phyloP scores from a whole-genome alignment of 2,888 invertebrate species.

The Hecatera dysodea region DNA sequence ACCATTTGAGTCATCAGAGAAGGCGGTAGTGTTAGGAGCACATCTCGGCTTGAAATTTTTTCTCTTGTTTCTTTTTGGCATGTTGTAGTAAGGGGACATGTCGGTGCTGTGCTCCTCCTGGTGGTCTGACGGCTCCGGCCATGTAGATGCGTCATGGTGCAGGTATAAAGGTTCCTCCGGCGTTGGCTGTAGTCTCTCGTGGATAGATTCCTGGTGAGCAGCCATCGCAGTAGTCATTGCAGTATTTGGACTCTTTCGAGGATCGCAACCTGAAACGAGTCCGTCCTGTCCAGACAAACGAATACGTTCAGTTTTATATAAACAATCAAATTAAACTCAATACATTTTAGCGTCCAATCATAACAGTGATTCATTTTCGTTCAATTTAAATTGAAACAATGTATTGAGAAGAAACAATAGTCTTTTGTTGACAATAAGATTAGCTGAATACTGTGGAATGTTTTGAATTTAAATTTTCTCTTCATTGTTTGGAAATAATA shows the following conservation, averaged over 20 bases:
- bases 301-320: slow-evolving; percentile 74
- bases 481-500: slow-evolving; percentile 86
- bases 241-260: slow-evolving; percentile 83
- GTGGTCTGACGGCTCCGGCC: slow-evolving; percentile 85
- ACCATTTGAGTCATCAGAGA: slow-evolving; percentile 89
- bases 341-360: slow-evolving; percentile 88
- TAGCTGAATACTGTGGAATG: slow-evolving; percentile 90
- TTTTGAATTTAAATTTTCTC: slow-evolving; percentile 88
- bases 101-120: slow-evolving; percentile 85
- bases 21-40: slow-evolving; percentile 90
- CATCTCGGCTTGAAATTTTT: slow-evolving; percentile 95
- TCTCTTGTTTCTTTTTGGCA: slow-evolving; percentile 93
- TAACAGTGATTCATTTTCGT: slow-evolving; percentile 89
- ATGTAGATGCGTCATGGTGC: slow-evolving; percentile 89
- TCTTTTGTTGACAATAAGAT: slow-evolving; percentile 89
- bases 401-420: slow-evolving; percentile 88
- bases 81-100: slow-evolving; percentile 87
- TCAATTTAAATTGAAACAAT: slow-evolving; percentile 88
- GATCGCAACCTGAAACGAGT: slow-evolving; percentile 82
- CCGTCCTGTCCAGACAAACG: slow-evolving; percentile 78
- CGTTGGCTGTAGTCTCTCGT: slow-evolving; percentile 88
- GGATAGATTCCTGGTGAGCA: slow-evolving; percentile 90
- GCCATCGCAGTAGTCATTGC: slow-evolving; percentile 91
- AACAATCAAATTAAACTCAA: slow-evolving; percentile 88
- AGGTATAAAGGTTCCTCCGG: slow-evolving; percentile 86